Conservation (phyloP, 92 coral and sea anemone species). For the Epizoanthus stellaris region DNA sequence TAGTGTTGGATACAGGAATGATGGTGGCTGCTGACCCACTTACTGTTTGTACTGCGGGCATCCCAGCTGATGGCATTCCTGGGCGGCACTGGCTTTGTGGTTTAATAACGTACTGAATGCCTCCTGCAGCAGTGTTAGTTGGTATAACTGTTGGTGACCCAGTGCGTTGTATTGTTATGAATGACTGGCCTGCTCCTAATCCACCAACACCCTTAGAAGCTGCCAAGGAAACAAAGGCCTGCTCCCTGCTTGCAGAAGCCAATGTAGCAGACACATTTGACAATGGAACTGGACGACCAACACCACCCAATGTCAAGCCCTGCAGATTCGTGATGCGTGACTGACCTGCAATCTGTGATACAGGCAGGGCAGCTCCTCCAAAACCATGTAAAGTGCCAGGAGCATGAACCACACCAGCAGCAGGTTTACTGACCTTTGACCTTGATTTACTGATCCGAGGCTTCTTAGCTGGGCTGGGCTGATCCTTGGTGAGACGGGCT, state of each 20-base stretch:
- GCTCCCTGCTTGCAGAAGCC: slow-evolving; percentile 66
- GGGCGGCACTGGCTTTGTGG: slow-evolving; percentile 88
- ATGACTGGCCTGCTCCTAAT: slow-evolving; percentile 70
- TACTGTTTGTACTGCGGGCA: slow-evolving; percentile 55
- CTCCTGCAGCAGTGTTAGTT: slow-evolving; percentile 54
- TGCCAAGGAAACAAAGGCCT: slow-evolving; percentile 83
- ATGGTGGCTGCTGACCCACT: slow-evolving; percentile 43
- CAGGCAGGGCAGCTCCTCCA: slow-evolving; percentile 46
- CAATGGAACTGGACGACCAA: slow-evolving; percentile 66
- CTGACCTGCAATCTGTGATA: slow-evolving; percentile 35
- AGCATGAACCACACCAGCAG: slow-evolving; percentile 49
- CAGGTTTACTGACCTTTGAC: slow-evolving; percentile 54
- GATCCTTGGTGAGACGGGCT: slow-evolving; percentile 59
- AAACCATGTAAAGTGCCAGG: slow-evolving; percentile 49
- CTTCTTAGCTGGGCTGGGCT: slow-evolving; percentile 83
- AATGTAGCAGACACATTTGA: slow-evolving; percentile 54
- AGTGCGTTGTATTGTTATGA: slow-evolving; percentile 73
- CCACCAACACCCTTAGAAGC: slow-evolving; percentile 60
- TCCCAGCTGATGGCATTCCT: slow-evolving; percentile 55
- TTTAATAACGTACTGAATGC: slow-evolving; percentile 83
- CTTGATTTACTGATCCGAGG: slow-evolving; percentile 81
- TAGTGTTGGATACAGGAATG: slow-evolving; percentile 23
- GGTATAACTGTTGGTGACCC: slow-evolving; percentile 78
- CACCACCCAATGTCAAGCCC: slow-evolving; percentile 51
- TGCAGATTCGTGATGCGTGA: slow-evolving; percentile 32